Base-by-base conservation (phyloP, 2,888 invertebrate genomes). In the Drosophila ezoana region DNA sequence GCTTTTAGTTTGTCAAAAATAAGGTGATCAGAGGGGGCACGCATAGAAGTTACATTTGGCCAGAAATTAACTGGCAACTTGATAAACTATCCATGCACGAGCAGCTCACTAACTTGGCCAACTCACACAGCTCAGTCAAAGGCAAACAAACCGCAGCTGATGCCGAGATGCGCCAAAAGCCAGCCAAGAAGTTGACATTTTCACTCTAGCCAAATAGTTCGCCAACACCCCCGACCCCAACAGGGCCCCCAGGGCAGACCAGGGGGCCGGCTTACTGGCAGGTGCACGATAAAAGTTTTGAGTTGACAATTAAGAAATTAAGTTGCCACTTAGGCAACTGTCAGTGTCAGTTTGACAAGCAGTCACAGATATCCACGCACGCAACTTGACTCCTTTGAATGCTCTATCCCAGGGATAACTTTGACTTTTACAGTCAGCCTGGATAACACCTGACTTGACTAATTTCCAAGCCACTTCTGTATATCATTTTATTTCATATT, bases 271-370 rank as follows among this genome's bases (percentile, higher is more conserved):
- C 48, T 66, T 33, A 16, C 58, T 71, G 74, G 67, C 89, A 86
- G 84, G 87, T 85, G 86, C 67, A 79, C 76, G 81, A 77, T 88
- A 79, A 75, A 84, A 87, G 73, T 82, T 83, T 89, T 69, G 77
- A 77, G 87, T 90, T 90, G 90, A 91, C 90, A 90, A 90, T 90
- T 91, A 90, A 90, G 90, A 90, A 91, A 90, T 90, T 91, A 91
- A 91, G 91, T 91, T 90, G 89, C 88, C 90, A 90, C 90, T 90
- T 90, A 90, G 89, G 86, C 87, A 79, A 78, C 88, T 82, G 81
- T 88, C 81, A 82, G 81, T 90, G 90, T 90, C 90, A 88, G 84
- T 89, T 90, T 90, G 90, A 90, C 90, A 90, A 84, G 80, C 89
- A 89, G 87, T 82, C 88, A 76, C 83, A 81, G 67, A 68, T 70